Conservation (phyloP, 2,797 vertebrate genomes). For the Pangasius krempfi region DNA sequence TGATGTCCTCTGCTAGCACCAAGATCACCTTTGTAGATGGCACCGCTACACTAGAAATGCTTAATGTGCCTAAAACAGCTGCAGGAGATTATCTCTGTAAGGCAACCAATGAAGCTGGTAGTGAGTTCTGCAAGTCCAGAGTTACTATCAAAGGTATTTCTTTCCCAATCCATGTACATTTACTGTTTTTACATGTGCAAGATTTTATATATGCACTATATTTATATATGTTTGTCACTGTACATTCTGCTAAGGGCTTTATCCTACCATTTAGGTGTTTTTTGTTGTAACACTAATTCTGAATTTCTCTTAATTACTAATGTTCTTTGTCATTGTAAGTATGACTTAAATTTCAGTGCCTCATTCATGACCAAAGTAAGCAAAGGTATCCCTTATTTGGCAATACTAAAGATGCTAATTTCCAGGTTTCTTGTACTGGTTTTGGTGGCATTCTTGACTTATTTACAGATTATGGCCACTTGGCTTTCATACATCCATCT, state of each 20-base stretch:
- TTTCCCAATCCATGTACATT: neutral
- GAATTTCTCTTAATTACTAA: too few species aligned
- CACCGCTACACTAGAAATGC: conserved; percentile 85
- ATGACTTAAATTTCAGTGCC: neutral
- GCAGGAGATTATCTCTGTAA: conserved; percentile 94
- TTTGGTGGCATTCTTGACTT: conserved; percentile 8
- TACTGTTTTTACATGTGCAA: neutral
- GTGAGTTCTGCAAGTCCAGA: conserved; percentile 89
- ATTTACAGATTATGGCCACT: neutral
- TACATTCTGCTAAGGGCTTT: neutral
- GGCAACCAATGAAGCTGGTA: conserved; percentile 88
- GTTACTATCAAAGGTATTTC: conserved; percentile 89
- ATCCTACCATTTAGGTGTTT: neutral
- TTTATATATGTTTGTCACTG: neutral
- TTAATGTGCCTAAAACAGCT: conserved; percentile 77
- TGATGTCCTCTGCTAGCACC: conserved; percentile 81
- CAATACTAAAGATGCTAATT: neutral
- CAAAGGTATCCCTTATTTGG: neutral
- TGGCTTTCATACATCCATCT: neutral
- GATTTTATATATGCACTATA: neutral
- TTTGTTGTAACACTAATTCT: neutral
- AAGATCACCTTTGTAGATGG: conserved; percentile 86
- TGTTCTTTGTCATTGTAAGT: neutral
- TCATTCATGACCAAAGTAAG: neutral
- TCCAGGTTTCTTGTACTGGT: neutral